Evolutionary conservation across 2,888 invertebrate species (phyloP).

Genomic region (Sepioteuthis lessoniana): DNA sequence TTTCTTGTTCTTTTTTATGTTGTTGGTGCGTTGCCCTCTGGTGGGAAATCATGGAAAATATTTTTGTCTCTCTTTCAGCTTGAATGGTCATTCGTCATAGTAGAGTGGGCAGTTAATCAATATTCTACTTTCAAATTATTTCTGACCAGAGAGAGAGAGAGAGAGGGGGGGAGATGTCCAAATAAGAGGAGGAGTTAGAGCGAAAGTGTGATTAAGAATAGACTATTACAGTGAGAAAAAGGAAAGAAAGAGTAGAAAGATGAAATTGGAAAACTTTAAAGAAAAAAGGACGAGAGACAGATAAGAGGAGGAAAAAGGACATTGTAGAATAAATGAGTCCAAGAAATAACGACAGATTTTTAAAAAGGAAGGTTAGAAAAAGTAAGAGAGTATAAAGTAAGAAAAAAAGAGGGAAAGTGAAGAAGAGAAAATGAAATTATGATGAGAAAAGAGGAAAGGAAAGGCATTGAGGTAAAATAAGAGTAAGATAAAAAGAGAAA

Average conservation of each 20-base stretch:
- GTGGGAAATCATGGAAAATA: conserved; percentile 25
- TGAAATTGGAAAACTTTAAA: too few relatives aligned
- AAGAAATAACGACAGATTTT: too few relatives aligned
- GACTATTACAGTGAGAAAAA: background rate
- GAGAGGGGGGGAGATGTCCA: too few relatives aligned
- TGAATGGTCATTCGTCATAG: conserved; percentile 23
- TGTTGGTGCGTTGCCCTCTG: conserved; percentile 33
- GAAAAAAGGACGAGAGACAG: too few relatives aligned
- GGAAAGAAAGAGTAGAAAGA: background rate
- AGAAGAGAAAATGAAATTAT: background rate
- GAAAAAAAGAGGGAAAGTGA: too few relatives aligned
- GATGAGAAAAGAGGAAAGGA: background rate
- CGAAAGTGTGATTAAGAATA: too few relatives aligned
- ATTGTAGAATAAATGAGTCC: too few relatives aligned
- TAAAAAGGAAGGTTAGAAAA: too few relatives aligned
- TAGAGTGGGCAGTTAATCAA: background rate
- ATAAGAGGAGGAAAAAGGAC: background rate
- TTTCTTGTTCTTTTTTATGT: background rate
- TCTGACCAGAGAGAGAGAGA: background rate
- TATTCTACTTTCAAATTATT: conserved; percentile 14
- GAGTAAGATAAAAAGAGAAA: background rate
- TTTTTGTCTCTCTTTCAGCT: conserved; percentile 23
- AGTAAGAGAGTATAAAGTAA: too few relatives aligned
- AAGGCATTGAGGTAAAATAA: background rate
- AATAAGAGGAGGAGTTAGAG: too few relatives aligned